Evolutionary conservation across 2,113 vertebrate genomes (phyloP).

Genomic region (Tretioscincus oriximinensis): DNA sequence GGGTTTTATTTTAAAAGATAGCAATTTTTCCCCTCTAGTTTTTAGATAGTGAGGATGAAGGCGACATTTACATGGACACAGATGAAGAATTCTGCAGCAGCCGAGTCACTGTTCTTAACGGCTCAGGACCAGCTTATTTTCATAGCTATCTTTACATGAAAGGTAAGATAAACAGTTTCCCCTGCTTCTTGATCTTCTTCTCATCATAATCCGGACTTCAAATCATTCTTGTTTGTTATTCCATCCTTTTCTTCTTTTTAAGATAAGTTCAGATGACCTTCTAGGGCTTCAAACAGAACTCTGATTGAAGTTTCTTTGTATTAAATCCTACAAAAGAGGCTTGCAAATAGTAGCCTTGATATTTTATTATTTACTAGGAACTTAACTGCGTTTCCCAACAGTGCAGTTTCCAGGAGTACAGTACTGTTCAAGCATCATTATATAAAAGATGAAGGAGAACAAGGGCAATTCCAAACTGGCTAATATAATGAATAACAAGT

Average conservation of each 20-base stretch:
- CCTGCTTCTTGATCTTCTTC: background rate
- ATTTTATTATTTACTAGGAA: background rate
- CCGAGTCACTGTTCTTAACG: slow-evolving; percentile 80
- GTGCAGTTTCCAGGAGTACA: background rate
- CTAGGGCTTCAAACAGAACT: background rate
- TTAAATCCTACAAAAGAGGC: background rate
- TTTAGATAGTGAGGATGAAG: slow-evolving; percentile 88
- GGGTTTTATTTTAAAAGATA: background rate
- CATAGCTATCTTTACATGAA: slow-evolving; percentile 94
- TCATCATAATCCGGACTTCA: background rate
- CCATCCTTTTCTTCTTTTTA: background rate
- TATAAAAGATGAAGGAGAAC: too few relatives aligned
- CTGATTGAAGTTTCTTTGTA: background rate
- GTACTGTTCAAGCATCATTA: background rate
- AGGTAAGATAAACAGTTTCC: slow-evolving; percentile 60
- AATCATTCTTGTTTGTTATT: background rate
- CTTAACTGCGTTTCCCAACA: background rate
- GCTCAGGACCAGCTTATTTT: slow-evolving; percentile 86
- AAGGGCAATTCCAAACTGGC: too few relatives aligned
- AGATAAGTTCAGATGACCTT: background rate
- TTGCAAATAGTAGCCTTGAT: background rate
- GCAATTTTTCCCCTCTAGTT: slow-evolving; percentile 71
- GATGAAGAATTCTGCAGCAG: slow-evolving; percentile 87
- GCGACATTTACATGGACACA: slow-evolving; percentile 86
- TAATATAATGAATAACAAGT: too few relatives aligned